phyloP scores from a whole-genome alignment of 2,797 vertebrate species.

The Crypturellus tataupa region DNA sequence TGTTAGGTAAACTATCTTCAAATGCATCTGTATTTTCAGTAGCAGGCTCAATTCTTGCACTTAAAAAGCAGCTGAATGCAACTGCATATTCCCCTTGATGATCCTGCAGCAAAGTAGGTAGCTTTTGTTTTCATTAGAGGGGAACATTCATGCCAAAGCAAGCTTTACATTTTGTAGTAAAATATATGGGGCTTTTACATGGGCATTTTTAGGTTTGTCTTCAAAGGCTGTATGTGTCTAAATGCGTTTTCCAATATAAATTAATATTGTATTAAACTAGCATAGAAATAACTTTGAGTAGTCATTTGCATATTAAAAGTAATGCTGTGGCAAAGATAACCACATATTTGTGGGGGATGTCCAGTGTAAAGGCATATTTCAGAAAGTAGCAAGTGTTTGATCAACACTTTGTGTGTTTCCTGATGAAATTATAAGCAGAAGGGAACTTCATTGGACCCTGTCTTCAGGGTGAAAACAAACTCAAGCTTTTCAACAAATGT shows the following conservation, averaged over 20 bases:
- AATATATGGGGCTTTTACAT: background rate
- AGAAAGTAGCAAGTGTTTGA: rapidly evolving
- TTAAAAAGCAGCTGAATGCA: background rate
- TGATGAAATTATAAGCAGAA: background rate
- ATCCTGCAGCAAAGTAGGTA: background rate
- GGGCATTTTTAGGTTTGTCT: background rate
- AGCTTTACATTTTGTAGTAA: background rate
- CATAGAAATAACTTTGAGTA: background rate
- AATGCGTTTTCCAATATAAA: background rate
- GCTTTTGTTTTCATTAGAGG: background rate
- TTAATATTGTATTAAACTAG: background rate
- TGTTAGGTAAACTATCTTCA: background rate
- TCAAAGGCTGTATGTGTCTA: too few species aligned
- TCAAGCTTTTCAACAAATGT: background rate
- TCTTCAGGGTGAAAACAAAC: background rate
- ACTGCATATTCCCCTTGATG: background rate
- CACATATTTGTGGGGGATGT: background rate
- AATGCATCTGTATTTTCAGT: background rate
- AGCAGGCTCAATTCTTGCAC: background rate
- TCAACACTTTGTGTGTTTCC: background rate
- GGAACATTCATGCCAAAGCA: background rate
- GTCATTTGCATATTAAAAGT: background rate
- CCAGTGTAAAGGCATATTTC: background rate
- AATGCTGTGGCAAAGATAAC: background rate
- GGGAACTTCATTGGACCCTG: background rate